These are phyloP conservation scores for Balanococcus diminutus DNA, from an alignment of 2,888 invertebrate genomes.

Conservation along the genomic window DNA sequence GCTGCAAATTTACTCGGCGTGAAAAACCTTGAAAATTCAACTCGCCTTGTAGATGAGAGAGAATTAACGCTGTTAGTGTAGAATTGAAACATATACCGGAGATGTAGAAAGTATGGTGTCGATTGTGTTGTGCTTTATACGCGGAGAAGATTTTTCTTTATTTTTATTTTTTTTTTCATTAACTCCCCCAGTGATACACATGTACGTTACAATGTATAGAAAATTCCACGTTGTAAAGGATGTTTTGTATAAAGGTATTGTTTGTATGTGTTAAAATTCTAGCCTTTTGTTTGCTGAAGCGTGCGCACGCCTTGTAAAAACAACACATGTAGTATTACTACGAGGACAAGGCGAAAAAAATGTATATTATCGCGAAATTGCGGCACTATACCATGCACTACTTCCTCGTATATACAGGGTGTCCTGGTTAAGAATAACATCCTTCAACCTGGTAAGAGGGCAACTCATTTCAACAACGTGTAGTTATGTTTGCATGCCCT, in stretches of 20 bases:
- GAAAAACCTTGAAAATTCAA: neutral
- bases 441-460: too few species aligned
- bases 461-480: too few species aligned
- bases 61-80: neutral
- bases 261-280: neutral
- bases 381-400: neutral
- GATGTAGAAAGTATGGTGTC: neutral
- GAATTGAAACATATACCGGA: neutral
- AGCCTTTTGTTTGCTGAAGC: neutral
- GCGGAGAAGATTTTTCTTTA: neutral
- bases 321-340: neutral
- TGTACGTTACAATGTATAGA: neutral
- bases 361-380: neutral
- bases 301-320: neutral
- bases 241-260: neutral
- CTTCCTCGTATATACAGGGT: too few species aligned
- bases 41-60: neutral
- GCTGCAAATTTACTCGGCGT: neutral
- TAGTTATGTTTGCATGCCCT: too few species aligned
- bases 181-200: neutral
- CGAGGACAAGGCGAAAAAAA: neutral
- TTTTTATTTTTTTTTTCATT: neutral
- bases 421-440: too few species aligned
- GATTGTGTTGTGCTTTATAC: neutral
- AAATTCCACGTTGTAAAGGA: neutral